Evolutionary conservation across 1,140 invertebrate species (phyloP), one percentile per base, ranked within the genome.

Genomic region (Trissolcus basalis): DNA sequence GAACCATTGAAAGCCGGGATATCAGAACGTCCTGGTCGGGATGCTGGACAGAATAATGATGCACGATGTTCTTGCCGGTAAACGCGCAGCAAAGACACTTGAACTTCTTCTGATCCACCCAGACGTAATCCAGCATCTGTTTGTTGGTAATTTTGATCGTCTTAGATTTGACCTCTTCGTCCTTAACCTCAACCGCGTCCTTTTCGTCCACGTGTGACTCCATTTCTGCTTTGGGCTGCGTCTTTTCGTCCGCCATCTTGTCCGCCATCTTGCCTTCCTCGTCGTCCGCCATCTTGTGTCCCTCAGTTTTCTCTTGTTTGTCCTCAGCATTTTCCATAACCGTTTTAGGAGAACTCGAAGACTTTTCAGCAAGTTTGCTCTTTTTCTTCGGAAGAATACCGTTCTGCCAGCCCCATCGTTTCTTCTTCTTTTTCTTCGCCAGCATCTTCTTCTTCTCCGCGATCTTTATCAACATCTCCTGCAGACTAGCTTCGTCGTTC

Each of bases 21-120:
- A 92, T 89, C 9, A 93, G 84, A 11, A 93, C 89, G 85, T 94
- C 93, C 16, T 87, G 87, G 36, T 90, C 88, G 2, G 91, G 89
- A 85, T 94, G 93, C 59, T 84, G 82, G 4, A 85, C 84, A 70
- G 90, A 90, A 65, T 93, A 93, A 86, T 94, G 93, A 41, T 89
- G 84, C 0, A 93, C 91, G 15, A 94, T 93, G 39, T 91, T 90
- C 50, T 88, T 88, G 0, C 92, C 92, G 33, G 77, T 83, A 68
- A 90, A 93, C 0, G 79, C 54, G 79, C 93, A 94, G 3, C 92
- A 82, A 36, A 90, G 81, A 69, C 91, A 94, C 11, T 87, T 82
- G 44, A 90, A 89, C 32, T 75, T 88, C 50, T 83, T 73, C 13
- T 82, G 79, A 4, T 77, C 81, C 0, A 49, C 60, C 79, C 81